These are phyloP conservation scores for Bubo scandiacus DNA, from an alignment of 2,113 vertebrate species.

Conservation along the genomic window DNA sequence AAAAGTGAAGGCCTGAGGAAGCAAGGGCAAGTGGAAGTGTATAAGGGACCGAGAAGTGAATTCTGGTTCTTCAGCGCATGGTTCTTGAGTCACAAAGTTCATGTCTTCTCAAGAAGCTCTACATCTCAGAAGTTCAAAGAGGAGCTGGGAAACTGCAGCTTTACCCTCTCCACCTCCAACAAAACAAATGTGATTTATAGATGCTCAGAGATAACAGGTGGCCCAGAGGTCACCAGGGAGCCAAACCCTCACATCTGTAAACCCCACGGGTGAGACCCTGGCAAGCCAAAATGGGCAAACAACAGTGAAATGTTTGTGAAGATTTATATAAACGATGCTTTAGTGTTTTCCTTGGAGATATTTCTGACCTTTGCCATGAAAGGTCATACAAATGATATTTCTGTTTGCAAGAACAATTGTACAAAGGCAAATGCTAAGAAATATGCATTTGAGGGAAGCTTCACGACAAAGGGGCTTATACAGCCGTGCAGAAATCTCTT, in stretches of 20 bases:
- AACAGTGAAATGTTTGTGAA: neutral
- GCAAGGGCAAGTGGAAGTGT: neutral
- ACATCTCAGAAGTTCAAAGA: neutral
- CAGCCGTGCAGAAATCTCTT: neutral
- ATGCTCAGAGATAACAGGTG: neutral
- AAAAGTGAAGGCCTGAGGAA: neutral
- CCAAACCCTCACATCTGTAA: neutral
- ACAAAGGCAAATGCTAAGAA: neutral
- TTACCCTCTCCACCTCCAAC: neutral
- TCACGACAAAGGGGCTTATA: neutral
- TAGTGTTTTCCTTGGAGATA: neutral
- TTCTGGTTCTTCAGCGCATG: rapidly evolving
- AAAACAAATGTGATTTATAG: neutral
- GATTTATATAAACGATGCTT: neutral
- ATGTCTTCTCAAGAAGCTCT: neutral
- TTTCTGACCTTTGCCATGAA: neutral
- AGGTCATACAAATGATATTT: neutral
- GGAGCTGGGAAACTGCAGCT: neutral
- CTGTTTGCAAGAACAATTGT: neutral
- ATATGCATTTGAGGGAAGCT: neutral
- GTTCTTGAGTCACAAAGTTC: neutral
- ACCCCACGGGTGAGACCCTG: rapidly evolving
- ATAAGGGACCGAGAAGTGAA: neutral
- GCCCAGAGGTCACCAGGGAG: neutral
- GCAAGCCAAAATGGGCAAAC: neutral